These are phyloP conservation scores for Himantopus leucocephalus DNA, from an alignment of 2,113 vertebrate species.

Conservation along the genomic window DNA sequence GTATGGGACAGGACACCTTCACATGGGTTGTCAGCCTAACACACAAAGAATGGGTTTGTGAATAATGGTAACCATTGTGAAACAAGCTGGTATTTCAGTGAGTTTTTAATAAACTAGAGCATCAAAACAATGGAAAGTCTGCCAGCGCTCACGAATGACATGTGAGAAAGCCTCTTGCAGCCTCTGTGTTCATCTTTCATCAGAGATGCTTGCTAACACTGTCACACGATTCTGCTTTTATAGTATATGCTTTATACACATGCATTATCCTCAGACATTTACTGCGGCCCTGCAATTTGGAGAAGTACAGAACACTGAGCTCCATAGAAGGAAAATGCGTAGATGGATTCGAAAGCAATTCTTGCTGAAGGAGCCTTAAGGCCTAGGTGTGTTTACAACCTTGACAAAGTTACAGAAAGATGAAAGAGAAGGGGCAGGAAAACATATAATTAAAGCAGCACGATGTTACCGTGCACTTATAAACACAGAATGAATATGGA, in stretches of 20 bases:
- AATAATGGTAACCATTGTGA: background rate
- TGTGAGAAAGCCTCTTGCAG: constrained; percentile 2
- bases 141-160: background rate
- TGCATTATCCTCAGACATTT: constrained; percentile 12
- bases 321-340: background rate
- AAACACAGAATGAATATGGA: background rate
- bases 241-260: background rate
- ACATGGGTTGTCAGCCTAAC: background rate
- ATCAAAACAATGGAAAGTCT: background rate
- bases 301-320: background rate
- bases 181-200: constrained; percentile 9
- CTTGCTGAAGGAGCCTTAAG: constrained; percentile 45
- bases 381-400: constrained; percentile 59
- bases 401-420: constrained; percentile 57
- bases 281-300: constrained; percentile 2
- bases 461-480: constrained; percentile 13
- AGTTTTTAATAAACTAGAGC: background rate
- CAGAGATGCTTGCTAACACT: background rate
- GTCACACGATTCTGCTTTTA: background rate
- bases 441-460: constrained; percentile 64
- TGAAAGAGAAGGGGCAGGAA: constrained; percentile 51
- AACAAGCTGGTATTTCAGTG: background rate
- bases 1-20: background rate
- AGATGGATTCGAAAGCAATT: constrained; percentile 32
- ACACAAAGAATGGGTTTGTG: background rate